These are phyloP conservation scores for Germaria angustata DNA, from an alignment of 2,888 invertebrate genomes.

Conservation along the genomic window DNA sequence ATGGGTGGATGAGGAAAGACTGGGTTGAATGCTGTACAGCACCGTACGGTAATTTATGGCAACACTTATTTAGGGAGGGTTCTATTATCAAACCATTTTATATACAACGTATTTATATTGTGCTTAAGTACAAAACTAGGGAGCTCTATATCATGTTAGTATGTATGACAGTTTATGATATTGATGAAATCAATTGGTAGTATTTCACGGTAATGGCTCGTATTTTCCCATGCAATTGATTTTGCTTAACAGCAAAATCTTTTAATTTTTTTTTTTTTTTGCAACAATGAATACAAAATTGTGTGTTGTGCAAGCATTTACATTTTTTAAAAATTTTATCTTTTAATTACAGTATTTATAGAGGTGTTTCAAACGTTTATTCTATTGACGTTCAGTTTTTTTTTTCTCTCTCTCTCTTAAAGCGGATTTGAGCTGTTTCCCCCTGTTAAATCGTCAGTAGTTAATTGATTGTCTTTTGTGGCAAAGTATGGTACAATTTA, in stretches of 20 bases:
- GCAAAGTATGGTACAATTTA: not conserved
- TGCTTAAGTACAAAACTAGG: not conserved
- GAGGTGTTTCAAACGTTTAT: slow-evolving; percentile 10
- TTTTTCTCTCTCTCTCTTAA: not conserved
- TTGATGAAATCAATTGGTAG: slow-evolving; percentile 29
- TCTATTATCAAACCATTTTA: slow-evolving; percentile 12
- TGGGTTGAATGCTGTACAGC: not conserved
- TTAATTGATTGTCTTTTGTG: not conserved
- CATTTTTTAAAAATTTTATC: not conserved
- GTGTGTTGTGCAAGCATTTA: slow-evolving; percentile 6
- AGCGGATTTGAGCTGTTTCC: not conserved
- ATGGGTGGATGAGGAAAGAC: not conserved
- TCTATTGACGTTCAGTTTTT: slow-evolving; percentile 1
- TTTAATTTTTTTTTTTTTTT: not conserved
- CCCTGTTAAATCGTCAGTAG: not conserved
- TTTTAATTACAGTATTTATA: slow-evolving; percentile 12
- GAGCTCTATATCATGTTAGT: not conserved
- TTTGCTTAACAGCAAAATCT: not conserved
- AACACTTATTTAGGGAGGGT: slow-evolving; percentile 12
- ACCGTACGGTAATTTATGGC: not conserved
- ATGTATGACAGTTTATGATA: slow-evolving; percentile 17
- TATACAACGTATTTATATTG: too few species aligned
- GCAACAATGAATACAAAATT: slow-evolving; percentile 2
- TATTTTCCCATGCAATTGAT: not conserved
- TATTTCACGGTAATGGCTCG: slow-evolving; percentile 5